Conservation (phyloP, 2,888 invertebrate species). For the Pachliopta kotzebuea region DNA sequence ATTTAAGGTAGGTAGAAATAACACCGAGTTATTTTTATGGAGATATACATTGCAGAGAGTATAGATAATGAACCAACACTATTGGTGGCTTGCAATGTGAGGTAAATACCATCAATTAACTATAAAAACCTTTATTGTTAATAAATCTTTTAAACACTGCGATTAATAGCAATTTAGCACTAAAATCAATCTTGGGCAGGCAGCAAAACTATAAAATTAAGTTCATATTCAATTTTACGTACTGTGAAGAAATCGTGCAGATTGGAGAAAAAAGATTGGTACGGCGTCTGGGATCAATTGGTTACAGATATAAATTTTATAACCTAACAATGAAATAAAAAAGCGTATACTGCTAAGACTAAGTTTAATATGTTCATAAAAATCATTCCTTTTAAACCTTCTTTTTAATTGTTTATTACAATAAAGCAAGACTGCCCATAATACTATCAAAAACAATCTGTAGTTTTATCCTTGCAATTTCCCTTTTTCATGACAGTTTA, state of each 20-base stretch:
- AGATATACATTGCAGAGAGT: too few relatives aligned
- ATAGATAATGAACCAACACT: background rate
- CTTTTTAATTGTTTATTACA: too few relatives aligned
- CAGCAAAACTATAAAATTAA: conserved; percentile 28
- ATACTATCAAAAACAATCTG: too few relatives aligned
- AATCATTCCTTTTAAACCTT: background rate
- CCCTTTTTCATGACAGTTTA: too few relatives aligned
- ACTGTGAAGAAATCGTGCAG: conserved; percentile 24
- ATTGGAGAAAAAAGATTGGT: conserved; percentile 24
- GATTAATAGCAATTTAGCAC: conserved; percentile 21
- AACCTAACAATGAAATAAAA: background rate
- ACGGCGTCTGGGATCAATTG: background rate
- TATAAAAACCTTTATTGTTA: conserved; percentile 26
- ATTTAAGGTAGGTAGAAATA: too few relatives aligned
- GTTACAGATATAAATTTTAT: background rate
- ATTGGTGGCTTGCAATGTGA: conserved; percentile 3
- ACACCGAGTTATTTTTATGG: too few relatives aligned
- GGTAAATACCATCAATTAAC: conserved; percentile 16
- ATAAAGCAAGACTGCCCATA: too few relatives aligned
- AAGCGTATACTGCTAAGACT: background rate
- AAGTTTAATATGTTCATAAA: background rate
- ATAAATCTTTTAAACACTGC: conserved; percentile 23
- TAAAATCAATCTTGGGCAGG: conserved; percentile 27
- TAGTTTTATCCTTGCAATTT: too few relatives aligned
- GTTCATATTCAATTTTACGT: conserved; percentile 24